Base-by-base conservation (phyloP, 2,888 invertebrate genomes). In the Drosophila incognita region DNA sequence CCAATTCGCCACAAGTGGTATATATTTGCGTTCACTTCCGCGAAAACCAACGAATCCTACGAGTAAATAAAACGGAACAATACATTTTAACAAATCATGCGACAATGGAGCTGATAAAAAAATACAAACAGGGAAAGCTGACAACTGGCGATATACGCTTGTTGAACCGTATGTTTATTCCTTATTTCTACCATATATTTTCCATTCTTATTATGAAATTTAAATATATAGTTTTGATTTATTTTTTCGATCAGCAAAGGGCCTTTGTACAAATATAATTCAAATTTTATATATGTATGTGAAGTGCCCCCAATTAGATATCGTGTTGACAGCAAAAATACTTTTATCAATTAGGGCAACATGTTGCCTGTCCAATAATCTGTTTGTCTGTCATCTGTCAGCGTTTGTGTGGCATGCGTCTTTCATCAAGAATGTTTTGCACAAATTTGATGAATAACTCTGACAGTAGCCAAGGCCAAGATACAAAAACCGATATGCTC, bases 41-140 rank as follows among this genome's bases (percentile, higher is more conserved):
- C 21, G 4, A 8, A 42, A 29, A 51, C 33, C n/a, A n/a, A 29
- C 13, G 53, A 69, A 70, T 66, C 48, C 11, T 27, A 38, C n/a
- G n/a, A n/a, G n/a, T n/a, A n/a, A 18, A 42, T 8, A 27, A 27
- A 59, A 8, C 48, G 8, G 40, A 42, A 49, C 2, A 10, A 6
- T 15, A 13, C 27, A 51, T 33, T 6, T 53, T 18, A 62, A 51
- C 1, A 62, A 56, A 67, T 57, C 52, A 83, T 86, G 83, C 73
- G 13, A 80, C 42, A 66, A 92, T 92, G 91, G 91, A 92, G 79
- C 76, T 92, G 89, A 92, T 91, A 82, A 87, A 46, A 59, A 92
- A 87, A 69, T 91, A 90, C 66, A 88, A 91, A 74, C 79, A 92
- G 71, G 76, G 92, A 60, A 88, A 84, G 60, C 60, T 92, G 61